Evolutionary conservation across 1,140 invertebrate genomes (phyloP).

Genomic region (Dendrolimus kikuchii): DNA sequence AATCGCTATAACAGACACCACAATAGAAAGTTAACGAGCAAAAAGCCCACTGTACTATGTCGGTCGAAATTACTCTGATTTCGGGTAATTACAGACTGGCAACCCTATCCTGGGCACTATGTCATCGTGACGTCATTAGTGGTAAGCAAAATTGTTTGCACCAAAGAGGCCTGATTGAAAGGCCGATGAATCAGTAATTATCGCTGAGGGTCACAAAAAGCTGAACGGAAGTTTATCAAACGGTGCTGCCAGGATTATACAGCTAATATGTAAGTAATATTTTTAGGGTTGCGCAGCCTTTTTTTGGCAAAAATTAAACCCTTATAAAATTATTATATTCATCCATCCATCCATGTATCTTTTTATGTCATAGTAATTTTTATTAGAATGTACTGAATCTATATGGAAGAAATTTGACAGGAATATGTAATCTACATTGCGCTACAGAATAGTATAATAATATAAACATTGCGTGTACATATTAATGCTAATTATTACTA

Average conservation of each 20-base stretch:
- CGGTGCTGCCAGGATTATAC: background rate
- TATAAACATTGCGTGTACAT: no score
- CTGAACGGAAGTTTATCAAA: background rate
- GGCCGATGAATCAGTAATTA: constrained; percentile 17
- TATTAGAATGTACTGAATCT: no score
- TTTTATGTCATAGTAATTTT: no score
- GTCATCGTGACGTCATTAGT: constrained; percentile 65
- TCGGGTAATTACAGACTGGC: constrained; percentile 53
- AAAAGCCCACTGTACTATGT: constrained; percentile 52
- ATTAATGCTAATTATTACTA: no score
- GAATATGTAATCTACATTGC: no score
- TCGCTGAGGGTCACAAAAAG: constrained; percentile 10
- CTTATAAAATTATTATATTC: no score
- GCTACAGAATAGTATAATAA: no score
- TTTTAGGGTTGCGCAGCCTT: no score
- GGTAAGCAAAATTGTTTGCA: constrained; percentile 53
- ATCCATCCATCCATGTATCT: no score
- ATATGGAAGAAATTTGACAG: no score
- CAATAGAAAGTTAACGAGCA: constrained; percentile 49
- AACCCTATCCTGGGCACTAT: constrained; percentile 51
- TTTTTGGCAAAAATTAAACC: no score
- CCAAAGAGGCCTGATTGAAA: constrained; percentile 24
- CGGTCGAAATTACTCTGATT: constrained; percentile 55
- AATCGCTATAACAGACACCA: constrained; percentile 14
- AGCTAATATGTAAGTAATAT: no score